Evolutionary conservation across 1,140 invertebrate genomes (phyloP), one percentile per base, ranked within the genome.

Genomic region (Ceratina japonica): DNA sequence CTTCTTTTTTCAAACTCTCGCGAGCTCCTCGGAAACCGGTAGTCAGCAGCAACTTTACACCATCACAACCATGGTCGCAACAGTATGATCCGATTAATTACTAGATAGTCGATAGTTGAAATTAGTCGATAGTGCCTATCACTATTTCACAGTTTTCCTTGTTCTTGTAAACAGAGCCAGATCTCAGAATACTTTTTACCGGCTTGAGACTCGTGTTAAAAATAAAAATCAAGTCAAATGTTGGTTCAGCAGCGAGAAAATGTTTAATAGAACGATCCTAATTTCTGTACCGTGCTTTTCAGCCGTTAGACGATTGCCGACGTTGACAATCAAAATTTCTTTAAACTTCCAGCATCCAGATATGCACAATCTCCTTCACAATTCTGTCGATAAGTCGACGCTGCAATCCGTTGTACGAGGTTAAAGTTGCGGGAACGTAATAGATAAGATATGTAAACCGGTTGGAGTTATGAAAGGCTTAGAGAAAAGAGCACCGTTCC

Each of bases 291-390:
- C 31, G 72, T 76, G 56, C 79, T 65, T 68, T 61, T 71, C 24
- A 31, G 31, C 56, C 54, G 75, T 72, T 82, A 82, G 65, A 79
- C 62, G 66, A 82, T 82, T 82, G 71, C 77, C 18, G 56, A 2
- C 10, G 22, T 15, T 4, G 20, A 58, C 69, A 63, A 82, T 83
- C 64, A 18, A 62, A 75, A 71, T 54, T 75, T 70, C 44, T 74
- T 72, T 56, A 16, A 69, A 64, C 31, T 51, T 82, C 51, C 52
- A 72, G 20, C 62, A 75, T 62, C 56, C 37, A 18, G 59, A 37
- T 22, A 72, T 59, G 22, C 72, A 54, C 52, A 59, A 75, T 71
- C 61, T 80, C 61, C 51, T 69, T 80, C 58, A 83, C 72, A 37
- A 52, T n/a, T 3, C 4, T 10, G 24, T 70, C 75, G 49, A 72